A percentile compares a stretch with the other conserved stretches of the same genome.
Conservation (phyloP, 2,797 vertebrate genomes). For the Falco concolor region DNA sequence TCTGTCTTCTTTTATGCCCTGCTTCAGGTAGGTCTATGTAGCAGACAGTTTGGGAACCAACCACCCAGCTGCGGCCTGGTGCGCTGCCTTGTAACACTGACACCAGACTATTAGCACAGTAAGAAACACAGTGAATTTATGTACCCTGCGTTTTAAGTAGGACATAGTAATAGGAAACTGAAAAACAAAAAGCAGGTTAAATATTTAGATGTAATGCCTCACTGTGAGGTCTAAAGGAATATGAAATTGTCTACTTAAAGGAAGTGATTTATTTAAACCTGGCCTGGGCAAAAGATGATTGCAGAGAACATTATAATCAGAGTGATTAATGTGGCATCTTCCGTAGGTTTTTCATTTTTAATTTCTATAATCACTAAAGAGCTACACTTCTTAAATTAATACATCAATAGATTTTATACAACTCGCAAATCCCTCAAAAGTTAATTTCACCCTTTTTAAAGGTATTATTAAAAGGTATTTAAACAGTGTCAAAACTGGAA, state of each 20-base stretch:
- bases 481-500: constrained; percentile 59
- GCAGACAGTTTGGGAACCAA: background rate
- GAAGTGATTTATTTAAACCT: constrained; percentile 25
- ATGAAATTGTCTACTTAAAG: background rate
- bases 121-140: background rate
- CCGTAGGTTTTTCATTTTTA: background rate
- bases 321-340: background rate
- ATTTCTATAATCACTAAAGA: constrained; percentile 45
- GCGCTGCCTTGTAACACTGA: background rate
- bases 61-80: background rate
- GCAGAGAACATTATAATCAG: background rate
- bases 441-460: constrained; percentile 17
- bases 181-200: background rate
- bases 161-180: background rate
- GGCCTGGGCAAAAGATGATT: constrained; percentile 1
- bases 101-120: background rate
- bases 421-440: constrained; percentile 37
- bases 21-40: background rate
- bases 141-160: background rate
- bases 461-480: background rate
- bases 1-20: background rate
- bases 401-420: constrained; percentile 34
- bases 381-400: constrained; percentile 42
- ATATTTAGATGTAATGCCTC: background rate
- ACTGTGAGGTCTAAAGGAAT: background rate